Conservation (phyloP, 64 coral and sea anemone genomes). For the Montipora sp. region DNA sequence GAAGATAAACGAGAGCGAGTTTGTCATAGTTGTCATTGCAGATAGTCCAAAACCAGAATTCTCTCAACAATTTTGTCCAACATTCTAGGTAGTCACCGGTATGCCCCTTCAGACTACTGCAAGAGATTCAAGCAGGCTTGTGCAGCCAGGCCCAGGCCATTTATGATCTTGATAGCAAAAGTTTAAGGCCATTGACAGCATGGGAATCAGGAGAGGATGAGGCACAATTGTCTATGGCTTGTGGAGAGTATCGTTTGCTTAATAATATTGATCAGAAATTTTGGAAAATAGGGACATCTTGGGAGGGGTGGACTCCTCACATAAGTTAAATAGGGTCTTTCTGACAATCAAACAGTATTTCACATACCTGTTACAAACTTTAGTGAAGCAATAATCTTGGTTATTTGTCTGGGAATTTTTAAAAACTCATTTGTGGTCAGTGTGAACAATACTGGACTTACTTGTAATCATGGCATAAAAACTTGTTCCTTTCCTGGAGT, state of each 20-base stretch:
- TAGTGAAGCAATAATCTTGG: no score
- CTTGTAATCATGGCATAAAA: not conserved
- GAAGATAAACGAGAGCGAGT: no score
- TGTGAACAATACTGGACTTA: no score
- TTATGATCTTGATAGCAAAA: not conserved
- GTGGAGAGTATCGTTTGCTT: not conserved
- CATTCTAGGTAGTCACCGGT: not conserved
- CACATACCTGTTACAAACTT: no score
- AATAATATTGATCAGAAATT: not conserved
- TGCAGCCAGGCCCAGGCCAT: not conserved
- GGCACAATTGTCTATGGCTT: conserved; percentile 2
- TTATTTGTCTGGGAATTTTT: no score
- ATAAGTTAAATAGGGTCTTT: not conserved
- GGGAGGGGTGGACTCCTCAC: not conserved
- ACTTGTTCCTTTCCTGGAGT: not conserved
- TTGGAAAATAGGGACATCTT: not conserved
- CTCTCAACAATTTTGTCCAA: no score
- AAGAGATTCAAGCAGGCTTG: not conserved
- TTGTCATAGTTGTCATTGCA: no score
- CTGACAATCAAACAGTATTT: no score
- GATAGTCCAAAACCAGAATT: no score
- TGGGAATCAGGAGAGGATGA: conserved; percentile 11
- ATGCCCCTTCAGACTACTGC: not conserved
- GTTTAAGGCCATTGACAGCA: not conserved
- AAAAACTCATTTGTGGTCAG: no score